phyloP scores from a whole-genome alignment of 1,140 invertebrate species.

The Maconellicoccus hirsutus region DNA sequence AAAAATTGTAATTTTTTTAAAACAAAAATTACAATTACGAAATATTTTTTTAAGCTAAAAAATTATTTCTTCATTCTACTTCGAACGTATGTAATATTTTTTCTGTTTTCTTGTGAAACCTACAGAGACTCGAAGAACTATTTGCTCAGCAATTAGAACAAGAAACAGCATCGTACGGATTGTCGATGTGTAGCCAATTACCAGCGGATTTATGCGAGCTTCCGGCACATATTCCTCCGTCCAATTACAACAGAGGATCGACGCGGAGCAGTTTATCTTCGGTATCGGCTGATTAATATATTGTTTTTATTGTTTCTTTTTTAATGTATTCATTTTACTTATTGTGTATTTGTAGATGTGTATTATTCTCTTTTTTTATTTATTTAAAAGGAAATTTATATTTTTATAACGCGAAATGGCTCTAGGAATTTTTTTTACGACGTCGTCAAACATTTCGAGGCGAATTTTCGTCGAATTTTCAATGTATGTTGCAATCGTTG shows the following conservation, averaged over 20 bases:
- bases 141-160: conserved; percentile 70
- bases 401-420: neutral
- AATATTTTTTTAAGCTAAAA: too few relatives aligned
- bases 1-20: too few relatives aligned
- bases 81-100: too few relatives aligned
- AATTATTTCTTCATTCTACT: too few relatives aligned
- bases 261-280: conserved; percentile 58
- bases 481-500: too few relatives aligned
- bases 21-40: too few relatives aligned
- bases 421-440: neutral
- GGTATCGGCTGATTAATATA: conserved; percentile 44
- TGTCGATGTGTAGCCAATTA: conserved; percentile 42
- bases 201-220: conserved; percentile 49
- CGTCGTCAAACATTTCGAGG: too few relatives aligned
- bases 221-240: conserved; percentile 35
- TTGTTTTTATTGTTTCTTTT: neutral
- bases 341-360: neutral
- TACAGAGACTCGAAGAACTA: conserved; percentile 71
- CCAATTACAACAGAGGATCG: conserved; percentile 43
- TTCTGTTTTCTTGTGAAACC: neutral
- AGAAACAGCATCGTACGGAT: conserved; percentile 63
- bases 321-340: conserved; percentile 23
- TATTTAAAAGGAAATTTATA: neutral
- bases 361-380: neutral
- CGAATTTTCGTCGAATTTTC: too few relatives aligned